A percentile compares a stretch with the other conserved stretches of the same genome.
Evolutionary conservation across 1,140 invertebrate species (phyloP).

Genomic region (Limonius californicus): DNA sequence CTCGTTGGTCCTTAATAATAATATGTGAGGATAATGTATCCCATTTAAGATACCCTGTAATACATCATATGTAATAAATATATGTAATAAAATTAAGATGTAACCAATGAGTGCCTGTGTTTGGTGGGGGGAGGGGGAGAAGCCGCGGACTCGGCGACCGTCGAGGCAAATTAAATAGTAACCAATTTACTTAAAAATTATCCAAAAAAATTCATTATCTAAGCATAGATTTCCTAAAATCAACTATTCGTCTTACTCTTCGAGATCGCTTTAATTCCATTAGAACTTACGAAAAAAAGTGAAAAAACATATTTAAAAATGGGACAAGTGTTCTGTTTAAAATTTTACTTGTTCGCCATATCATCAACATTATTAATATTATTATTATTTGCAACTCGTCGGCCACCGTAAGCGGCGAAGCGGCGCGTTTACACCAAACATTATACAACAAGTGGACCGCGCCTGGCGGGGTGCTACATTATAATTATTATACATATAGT

Average conservation of each 20-base stretch:
- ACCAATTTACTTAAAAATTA: background rate
- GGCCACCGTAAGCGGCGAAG: constrained; percentile 31
- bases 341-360: background rate
- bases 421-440: constrained; percentile 47
- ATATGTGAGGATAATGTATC: constrained; percentile 50
- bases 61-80: constrained; percentile 47
- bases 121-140: constrained; percentile 38
- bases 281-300: too few relatives aligned
- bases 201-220: background rate
- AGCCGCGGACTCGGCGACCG: constrained; percentile 35
- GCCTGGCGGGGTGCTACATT: constrained; percentile 46
- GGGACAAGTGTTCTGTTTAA: background rate
- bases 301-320: background rate
- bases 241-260: background rate
- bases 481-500: constrained; percentile 45
- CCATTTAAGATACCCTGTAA: constrained; percentile 49
- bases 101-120: constrained; percentile 47
- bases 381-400: constrained; percentile 3
- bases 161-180: constrained; percentile 20
- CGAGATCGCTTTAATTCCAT: background rate
- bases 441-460: constrained; percentile 48
- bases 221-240: background rate
- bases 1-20: constrained; percentile 47
- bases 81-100: constrained; percentile 12
- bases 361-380: background rate